Conservation (phyloP, 2,797 vertebrate genomes). For the Notamacropus eugenii region DNA sequence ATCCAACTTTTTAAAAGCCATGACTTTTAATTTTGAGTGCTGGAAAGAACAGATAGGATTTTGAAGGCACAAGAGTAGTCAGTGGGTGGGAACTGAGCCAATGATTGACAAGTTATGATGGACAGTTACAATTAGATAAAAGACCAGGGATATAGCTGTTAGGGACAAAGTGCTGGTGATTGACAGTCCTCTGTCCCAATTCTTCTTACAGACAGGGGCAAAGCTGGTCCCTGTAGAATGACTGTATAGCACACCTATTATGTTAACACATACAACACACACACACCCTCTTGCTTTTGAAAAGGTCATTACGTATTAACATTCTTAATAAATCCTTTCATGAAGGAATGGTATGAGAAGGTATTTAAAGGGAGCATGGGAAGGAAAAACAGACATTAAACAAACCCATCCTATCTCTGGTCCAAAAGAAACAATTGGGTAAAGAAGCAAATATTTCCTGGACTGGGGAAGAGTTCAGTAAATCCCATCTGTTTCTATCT, state of each 20-base stretch:
- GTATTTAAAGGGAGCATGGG: neutral
- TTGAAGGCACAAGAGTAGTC: neutral
- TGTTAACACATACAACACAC: neutral
- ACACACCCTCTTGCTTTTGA: neutral
- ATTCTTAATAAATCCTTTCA: constrained; percentile 30
- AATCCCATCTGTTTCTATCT: neutral
- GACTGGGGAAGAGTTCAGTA: neutral
- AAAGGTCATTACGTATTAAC: neutral
- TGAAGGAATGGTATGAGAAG: neutral
- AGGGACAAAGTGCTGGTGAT: neutral
- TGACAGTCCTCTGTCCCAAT: neutral
- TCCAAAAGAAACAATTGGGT: neutral
- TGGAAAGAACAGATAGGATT: neutral
- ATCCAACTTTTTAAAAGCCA: neutral
- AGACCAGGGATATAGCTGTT: neutral
- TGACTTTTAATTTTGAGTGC: neutral
- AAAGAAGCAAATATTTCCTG: neutral
- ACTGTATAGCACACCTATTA: neutral
- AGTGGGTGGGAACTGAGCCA: neutral
- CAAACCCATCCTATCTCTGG: neutral
- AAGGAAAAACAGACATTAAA: neutral
- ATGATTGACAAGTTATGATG: neutral
- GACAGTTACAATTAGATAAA: neutral
- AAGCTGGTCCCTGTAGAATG: neutral
- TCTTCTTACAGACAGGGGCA: neutral